A percentile compares a stretch with the other conserved stretches of the same genome.
Conservation (phyloP, 2,797 vertebrate species). For the Clarias laeviceps region DNA sequence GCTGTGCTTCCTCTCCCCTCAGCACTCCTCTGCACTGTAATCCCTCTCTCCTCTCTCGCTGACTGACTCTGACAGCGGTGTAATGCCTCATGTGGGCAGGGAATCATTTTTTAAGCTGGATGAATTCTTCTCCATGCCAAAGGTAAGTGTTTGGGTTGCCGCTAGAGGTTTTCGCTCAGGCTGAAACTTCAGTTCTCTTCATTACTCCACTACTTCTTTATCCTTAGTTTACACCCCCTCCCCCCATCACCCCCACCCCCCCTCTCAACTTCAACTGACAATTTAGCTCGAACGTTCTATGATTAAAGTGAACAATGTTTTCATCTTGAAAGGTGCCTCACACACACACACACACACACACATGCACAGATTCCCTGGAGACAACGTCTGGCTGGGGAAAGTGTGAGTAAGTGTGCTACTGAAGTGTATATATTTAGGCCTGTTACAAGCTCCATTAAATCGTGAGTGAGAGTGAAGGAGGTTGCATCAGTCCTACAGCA, state of each 20-base stretch:
- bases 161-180: conserved; percentile 25
- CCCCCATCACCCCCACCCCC: too few relatives aligned
- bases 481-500: conserved; percentile 59
- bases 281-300: neutral
- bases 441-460: conserved; percentile 36
- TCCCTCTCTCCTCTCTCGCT: conserved; percentile 37
- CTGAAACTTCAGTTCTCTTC: conserved; percentile 30
- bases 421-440: conserved; percentile 62
- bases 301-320: conserved; percentile 29
- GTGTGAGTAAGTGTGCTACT: conserved; percentile 53
- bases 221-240: neutral
- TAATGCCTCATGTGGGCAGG: conserved; percentile 49
- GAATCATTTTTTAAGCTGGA: conserved; percentile 41
- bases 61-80: conserved; percentile 46
- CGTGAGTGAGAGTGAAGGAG: neutral
- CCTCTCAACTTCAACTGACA: neutral
- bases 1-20: conserved; percentile 42
- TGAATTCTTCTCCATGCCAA: conserved; percentile 37
- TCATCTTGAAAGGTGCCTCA: conserved; percentile 24
- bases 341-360: neutral
- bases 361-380: conserved; percentile 26
- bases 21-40: conserved; percentile 39
- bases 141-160: conserved; percentile 44
- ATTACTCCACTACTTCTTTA: conserved; percentile 12
- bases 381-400: conserved; percentile 44